phyloP scores from a whole-genome alignment of 2,888 invertebrate species.

The Anaspis maculata region DNA sequence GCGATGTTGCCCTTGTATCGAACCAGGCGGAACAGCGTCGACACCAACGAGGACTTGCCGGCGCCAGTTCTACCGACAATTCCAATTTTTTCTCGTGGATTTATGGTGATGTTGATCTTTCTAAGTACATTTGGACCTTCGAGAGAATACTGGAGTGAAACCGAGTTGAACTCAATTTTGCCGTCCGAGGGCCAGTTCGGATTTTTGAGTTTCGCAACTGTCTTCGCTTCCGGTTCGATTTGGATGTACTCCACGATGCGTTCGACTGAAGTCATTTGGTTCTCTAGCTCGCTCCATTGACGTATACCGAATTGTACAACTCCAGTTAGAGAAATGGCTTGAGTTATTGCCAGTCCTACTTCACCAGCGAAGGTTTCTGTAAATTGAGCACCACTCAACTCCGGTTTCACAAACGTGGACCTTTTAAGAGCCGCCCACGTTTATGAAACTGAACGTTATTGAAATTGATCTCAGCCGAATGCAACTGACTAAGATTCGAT shows the following conservation, averaged over 20 bases:
- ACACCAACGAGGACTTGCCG: no score
- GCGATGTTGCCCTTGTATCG: no score
- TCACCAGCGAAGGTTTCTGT: conserved; percentile 45
- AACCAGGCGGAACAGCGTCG: no score
- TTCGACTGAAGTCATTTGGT: conserved; percentile 84
- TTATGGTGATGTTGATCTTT: background rate
- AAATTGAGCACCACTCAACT: no score
- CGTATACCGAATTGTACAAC: conserved; percentile 53
- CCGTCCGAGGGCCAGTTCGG: conserved; percentile 68
- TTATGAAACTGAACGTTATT: no score
- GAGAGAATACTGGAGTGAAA: conserved; percentile 63
- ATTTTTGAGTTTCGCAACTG: no score
- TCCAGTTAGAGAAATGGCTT: conserved; percentile 68
- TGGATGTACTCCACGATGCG: conserved; percentile 48
- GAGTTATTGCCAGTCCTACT: conserved; percentile 72
- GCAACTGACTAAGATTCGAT: no score
- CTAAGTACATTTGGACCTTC: conserved; percentile 37
- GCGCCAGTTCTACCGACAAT: no score
- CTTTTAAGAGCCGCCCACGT: no score
- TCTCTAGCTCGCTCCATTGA: conserved; percentile 72
- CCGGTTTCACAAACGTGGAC: no score
- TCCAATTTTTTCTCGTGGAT: no score
- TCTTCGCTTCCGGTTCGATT: conserved; percentile 38
- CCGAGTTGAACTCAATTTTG: conserved; percentile 55
- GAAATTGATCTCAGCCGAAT: no score